Evolutionary conservation across 2,888 invertebrate species (phyloP).

Genomic region (Ophion slaviceki): DNA sequence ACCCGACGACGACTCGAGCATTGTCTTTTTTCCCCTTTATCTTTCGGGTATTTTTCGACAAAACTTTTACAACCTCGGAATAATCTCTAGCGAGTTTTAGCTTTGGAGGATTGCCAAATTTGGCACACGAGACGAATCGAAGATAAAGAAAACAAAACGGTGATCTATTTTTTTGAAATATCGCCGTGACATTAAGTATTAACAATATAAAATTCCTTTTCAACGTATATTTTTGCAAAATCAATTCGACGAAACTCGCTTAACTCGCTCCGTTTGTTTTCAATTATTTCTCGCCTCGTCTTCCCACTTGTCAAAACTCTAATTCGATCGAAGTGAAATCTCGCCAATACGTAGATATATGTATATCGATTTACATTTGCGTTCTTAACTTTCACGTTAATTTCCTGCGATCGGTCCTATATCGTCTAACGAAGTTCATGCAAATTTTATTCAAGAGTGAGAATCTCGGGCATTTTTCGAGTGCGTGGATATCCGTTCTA

Average conservation of each 20-base stretch:
- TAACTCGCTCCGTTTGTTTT: conserved; percentile 44
- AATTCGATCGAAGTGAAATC: conserved; percentile 52
- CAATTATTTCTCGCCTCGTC: conserved; percentile 50
- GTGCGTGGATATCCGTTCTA: conserved; percentile 62
- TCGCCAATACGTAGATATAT: conserved; percentile 47
- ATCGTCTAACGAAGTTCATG: conserved; percentile 55
- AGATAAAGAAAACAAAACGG: background rate
- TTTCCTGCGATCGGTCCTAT: conserved; percentile 63
- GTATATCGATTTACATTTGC: background rate
- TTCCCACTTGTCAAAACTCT: background rate
- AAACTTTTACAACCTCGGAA: conserved; percentile 20
- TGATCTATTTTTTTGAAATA: conserved; percentile 20
- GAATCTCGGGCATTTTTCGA: conserved; percentile 38
- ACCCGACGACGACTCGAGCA: conserved; percentile 40
- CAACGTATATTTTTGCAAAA: conserved; percentile 19
- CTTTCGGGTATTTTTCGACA: conserved; percentile 4
- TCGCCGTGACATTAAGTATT: background rate
- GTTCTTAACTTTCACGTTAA: conserved; percentile 40
- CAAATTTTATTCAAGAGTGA: conserved; percentile 49
- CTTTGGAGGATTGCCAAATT: conserved; percentile 49
- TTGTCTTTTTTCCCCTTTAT: background rate
- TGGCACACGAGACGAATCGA: conserved; percentile 1
- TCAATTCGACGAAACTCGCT: conserved; percentile 53
- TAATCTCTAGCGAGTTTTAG: conserved; percentile 16
- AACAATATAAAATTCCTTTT: conserved; percentile 3